Evolutionary conservation across 2,113 vertebrate genomes (phyloP), one percentile per base, ranked within the genome.

Genomic region (Apodemus sylvaticus): DNA sequence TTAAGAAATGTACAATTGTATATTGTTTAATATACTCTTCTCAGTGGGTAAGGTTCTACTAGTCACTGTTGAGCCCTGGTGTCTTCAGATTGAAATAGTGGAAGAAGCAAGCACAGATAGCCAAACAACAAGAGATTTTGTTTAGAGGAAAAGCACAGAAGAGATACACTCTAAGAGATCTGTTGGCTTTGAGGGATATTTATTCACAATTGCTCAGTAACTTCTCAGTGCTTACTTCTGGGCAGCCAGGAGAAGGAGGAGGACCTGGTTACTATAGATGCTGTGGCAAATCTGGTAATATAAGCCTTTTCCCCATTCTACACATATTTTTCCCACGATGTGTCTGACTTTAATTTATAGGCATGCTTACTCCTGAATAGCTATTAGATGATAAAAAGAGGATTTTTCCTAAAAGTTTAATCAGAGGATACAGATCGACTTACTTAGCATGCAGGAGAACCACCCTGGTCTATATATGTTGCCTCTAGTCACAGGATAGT

Each of bases 21-120:
- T 31, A 42, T 74, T 14, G 1, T 26, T 74, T 74, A 42, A 73
- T 13, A 9, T 31, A 39, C 34, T 88, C 66, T 70, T 89, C 8
- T 34, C 0, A 31, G 36, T 71, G 7, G 1, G 26, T n/a, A 3
- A n/a, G 45, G 7, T 22, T 3, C 13, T 34, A 22, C 7, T 58
- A 8, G 31, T 70, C 42, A 86, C 3, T 14, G 5, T n/a, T 51
- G 20, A 22, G 0, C 17, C 10, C 42, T 36, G 13, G 17, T 53
- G 7, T 53, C 29, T n/a, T 20, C 17, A 48, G 60, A 29, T 51
- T n/a, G 29, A 70, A 86, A 70, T 34, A 70, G n/a, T 5, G 34
- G 45, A 14, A 86, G 85, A 66, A 3, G 5, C 20, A n/a, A 36
- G 10, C 1, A 68, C 26, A 86, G 17, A 68, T 22, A 51, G 31